Evolutionary conservation across 2,888 invertebrate genomes (phyloP).

Genomic region (Pyrocoelia pectoralis): DNA sequence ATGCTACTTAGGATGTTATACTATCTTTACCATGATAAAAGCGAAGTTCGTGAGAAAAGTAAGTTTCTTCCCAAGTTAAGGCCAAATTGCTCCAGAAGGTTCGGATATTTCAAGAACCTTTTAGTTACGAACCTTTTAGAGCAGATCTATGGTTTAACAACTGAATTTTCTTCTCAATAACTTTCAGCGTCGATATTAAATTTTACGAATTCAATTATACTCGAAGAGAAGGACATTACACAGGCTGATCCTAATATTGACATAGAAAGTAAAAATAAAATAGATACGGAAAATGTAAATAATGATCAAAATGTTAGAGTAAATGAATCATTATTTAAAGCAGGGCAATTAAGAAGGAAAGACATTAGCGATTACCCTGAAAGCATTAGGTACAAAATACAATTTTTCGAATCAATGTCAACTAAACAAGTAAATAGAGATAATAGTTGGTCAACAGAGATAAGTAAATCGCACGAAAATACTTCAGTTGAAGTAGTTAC

Average conservation of each 20-base stretch:
- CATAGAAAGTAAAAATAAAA: not conserved
- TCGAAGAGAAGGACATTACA: not conserved
- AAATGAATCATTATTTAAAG: not conserved
- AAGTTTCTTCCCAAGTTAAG: not conserved
- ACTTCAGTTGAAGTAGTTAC: not conserved
- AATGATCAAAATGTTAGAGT: not conserved
- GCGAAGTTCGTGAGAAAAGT: not conserved
- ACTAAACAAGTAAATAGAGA: not conserved
- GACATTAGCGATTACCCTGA: not conserved
- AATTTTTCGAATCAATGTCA: conserved; percentile 2
- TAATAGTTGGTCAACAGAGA: not conserved
- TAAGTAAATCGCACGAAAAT: not conserved
- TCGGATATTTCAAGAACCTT: too few relatives aligned
- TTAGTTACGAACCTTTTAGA: too few relatives aligned
- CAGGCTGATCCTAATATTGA: not conserved
- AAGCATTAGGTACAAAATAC: conserved; percentile 1
- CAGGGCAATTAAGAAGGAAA: not conserved
- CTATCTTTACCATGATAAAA: not conserved
- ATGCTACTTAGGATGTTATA: not conserved
- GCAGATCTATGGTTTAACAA: too few relatives aligned
- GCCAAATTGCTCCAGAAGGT: too few relatives aligned
- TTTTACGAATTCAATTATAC: not conserved
- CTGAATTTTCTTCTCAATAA: too few relatives aligned
- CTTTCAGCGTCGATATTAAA: not conserved
- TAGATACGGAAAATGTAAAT: not conserved